Conservation (phyloP, 2,888 invertebrate genomes). For the Strigamia transsilvanica region DNA sequence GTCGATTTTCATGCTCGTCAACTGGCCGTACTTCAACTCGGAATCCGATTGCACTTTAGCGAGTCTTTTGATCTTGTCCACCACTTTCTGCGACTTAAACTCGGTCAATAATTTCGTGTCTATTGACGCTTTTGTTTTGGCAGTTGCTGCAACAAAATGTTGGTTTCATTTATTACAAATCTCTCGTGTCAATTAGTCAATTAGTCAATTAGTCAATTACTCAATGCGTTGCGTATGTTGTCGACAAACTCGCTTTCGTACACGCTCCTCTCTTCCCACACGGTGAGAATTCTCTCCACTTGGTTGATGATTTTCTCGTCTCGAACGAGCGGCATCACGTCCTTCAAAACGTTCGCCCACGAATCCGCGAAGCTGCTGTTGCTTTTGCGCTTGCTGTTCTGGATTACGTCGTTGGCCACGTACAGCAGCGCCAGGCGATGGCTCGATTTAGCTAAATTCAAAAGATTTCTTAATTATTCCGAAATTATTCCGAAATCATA, state of each 20-base stretch:
- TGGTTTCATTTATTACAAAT: too few species aligned
- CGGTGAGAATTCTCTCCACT: conserved; percentile 89
- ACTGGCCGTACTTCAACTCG: conserved; percentile 74
- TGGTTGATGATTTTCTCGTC: conserved; percentile 88
- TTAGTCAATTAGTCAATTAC: background rate
- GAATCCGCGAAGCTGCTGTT: conserved; percentile 60
- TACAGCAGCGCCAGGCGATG: conserved; percentile 91
- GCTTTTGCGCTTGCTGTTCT: conserved; percentile 91
- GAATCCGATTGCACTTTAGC: conserved; percentile 77
- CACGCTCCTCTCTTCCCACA: conserved; percentile 92
- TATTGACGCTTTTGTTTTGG: conserved; percentile 40
- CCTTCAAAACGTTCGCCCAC: conserved; percentile 53
- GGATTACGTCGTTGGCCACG: conserved; percentile 96
- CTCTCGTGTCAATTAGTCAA: too few species aligned
- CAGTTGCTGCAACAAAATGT: background rate
- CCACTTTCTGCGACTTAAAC: conserved; percentile 78
- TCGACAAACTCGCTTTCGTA: conserved; percentile 86
- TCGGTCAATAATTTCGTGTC: conserved; percentile 68
- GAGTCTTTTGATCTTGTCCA: conserved; percentile 79
- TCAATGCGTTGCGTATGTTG: conserved; percentile 6
- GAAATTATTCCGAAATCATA: background rate
- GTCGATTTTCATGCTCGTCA: conserved; percentile 79
- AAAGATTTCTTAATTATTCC: conserved; percentile 37
- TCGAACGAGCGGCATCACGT: conserved; percentile 76
- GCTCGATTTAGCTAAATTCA: conserved; percentile 75